Evolutionary conservation across 2,113 vertebrate genomes (phyloP), one percentile per base, ranked within the genome.

Genomic region (Spheniscus mendiculus): DNA sequence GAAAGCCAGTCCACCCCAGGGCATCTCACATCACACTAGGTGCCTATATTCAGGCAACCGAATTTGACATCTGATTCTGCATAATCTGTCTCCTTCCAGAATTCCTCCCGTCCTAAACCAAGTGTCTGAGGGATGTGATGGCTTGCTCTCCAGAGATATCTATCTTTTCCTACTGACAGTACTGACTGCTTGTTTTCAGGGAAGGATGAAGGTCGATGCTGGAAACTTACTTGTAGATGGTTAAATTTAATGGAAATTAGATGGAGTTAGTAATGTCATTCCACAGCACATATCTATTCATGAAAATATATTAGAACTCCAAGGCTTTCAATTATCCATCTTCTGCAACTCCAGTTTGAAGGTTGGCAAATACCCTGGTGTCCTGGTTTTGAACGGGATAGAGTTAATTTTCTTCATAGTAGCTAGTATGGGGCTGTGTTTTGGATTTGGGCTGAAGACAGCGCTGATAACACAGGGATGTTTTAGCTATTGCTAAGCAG

Each of bases 171-270:
- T 58, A 9, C 17, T 58, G 18, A 62, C 21, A 49, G 3, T 61
- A 56, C 21, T 36, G 32, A 62, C 12, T 84, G 21, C 6, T 59
- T 92, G 10, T 71, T 94, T 79, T 76, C 14, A 52, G 61, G 26
- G 14, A 65, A 79, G 15, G 34, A 52, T 47, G 66, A 92, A 92
- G 13, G 29, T 55, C 9, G 3, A 38, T 52, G 14, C 9, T 36
- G 52, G 38, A 93, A 94, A 66, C 14, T 53, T 66, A 66, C 26
- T 42, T 82, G 40, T 69, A 47, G 69, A 34, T 47, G 38, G 9
- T 8, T 89, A 71, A 66, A 89, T 79, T 58, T 71, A 89, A 65
- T 59, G 49, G 38, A 87, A 87, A 82, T 73, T 70, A 87, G 87
- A 87, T 15, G 27, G 38, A 78, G 20, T 70, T 2, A 11, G 26